Conservation (phyloP, 2,797 vertebrate species). For the Phrynocephalus vlangalii region DNA sequence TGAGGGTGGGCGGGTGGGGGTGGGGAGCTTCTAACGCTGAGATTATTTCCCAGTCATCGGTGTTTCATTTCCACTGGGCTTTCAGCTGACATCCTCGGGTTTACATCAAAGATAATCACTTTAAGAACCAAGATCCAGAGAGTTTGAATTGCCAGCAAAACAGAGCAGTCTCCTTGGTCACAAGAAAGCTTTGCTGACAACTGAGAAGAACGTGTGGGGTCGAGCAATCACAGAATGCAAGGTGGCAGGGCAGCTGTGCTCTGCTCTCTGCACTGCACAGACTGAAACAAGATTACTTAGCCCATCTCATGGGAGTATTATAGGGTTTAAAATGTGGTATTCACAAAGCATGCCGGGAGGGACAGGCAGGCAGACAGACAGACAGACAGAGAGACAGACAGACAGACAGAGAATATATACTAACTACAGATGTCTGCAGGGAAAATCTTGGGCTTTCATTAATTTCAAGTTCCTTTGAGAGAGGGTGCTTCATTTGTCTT, state of each 20-base stretch:
- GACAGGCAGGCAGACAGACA: not conserved
- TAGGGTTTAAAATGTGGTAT: constrained; percentile 10
- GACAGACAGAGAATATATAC: not conserved
- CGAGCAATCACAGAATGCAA: not conserved
- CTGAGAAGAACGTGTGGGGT: not conserved
- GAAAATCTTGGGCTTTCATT: no score
- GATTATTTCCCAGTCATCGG: constrained; percentile 9
- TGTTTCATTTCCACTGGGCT: constrained; percentile 24
- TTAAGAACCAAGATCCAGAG: constrained; percentile 36
- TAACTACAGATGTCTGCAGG: not conserved
- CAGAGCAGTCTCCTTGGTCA: constrained; percentile 25
- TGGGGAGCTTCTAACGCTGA: constrained; percentile 1
- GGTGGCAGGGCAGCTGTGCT: constrained; percentile 4
- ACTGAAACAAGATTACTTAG: not conserved
- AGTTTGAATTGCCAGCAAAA: constrained; percentile 26
- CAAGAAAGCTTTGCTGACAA: not conserved
- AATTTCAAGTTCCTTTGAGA: no score
- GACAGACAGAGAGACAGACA: no score
- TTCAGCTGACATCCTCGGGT: constrained; percentile 15
- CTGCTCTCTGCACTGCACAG: constrained; percentile 10
- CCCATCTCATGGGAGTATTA: not conserved
- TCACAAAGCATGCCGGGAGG: not conserved
- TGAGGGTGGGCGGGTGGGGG: rapidly evolving
- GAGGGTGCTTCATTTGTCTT: no score
- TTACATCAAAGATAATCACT: constrained; percentile 47